Evolutionary conservation across 1,140 invertebrate genomes (phyloP).

Genomic region (Drosophila pruinosa): DNA sequence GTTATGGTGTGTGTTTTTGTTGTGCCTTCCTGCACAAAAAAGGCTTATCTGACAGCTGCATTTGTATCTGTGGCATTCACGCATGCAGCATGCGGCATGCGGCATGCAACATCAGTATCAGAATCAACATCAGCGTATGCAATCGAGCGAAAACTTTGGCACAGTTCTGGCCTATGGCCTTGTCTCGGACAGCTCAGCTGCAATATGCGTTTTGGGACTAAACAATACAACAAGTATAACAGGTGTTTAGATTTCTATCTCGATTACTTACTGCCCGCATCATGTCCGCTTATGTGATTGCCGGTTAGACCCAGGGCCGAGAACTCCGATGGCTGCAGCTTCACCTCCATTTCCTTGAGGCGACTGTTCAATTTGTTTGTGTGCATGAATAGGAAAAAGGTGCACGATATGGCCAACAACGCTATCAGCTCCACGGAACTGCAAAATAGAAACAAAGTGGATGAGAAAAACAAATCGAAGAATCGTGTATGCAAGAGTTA

Average conservation of each 20-base stretch:
- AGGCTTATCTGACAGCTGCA: conserved; percentile 16
- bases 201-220: conserved; percentile 12
- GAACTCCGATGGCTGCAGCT: conserved; percentile 89
- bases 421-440: conserved; percentile 90
- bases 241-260: conserved; percentile 37
- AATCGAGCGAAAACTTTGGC: conserved; percentile 65
- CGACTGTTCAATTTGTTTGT: conserved; percentile 90
- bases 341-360: conserved; percentile 89
- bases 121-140: conserved; percentile 41
- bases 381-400: conserved; percentile 91
- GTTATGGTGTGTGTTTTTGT: too few species aligned
- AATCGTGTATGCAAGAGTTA: conserved; percentile 13
- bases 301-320: conserved; percentile 88
- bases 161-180: conserved; percentile 41
- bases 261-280: conserved; percentile 75
- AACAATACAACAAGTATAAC: conserved; percentile 2
- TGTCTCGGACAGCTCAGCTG: conserved; percentile 40
- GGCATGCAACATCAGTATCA: not conserved
- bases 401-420: conserved; percentile 90
- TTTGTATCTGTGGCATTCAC: conserved; percentile 27
- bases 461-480: conserved; percentile 13
- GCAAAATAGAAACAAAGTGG: conserved; percentile 72
- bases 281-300: conserved; percentile 83
- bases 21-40: not conserved
- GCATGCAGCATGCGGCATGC: conserved; percentile 23